A percentile compares a stretch with the other conserved stretches of the same genome.
Evolutionary conservation across 2,888 invertebrate genomes (phyloP).

Genomic region (Metopia argyrocephala): DNA sequence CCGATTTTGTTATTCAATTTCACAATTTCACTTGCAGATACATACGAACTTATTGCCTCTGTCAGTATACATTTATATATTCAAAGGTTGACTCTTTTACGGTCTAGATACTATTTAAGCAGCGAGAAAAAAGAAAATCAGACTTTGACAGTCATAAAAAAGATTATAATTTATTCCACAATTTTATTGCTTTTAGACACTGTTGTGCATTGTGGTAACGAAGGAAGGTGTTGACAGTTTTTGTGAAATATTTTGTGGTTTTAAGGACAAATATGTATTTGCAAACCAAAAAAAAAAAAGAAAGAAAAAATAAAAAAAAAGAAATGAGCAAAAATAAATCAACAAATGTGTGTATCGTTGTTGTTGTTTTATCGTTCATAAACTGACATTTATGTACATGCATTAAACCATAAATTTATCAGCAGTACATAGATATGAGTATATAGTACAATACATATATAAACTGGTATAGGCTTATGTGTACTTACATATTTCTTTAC

Average conservation of each 20-base stretch:
- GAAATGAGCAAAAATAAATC: no score
- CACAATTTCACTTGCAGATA: neutral
- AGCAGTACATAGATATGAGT: no score
- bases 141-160: slow-evolving; percentile 16
- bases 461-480: no score
- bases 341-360: no score
- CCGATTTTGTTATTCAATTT: no score
- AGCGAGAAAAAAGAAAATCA: neutral
- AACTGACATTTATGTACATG: no score
- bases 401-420: neutral
- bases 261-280: slow-evolving; percentile 13
- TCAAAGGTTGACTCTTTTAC: no score
- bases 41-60: neutral
- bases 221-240: slow-evolving; percentile 31
- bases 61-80: neutral
- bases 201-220: neutral
- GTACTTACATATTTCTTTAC: no score
- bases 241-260: slow-evolving; percentile 30
- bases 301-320: no score
- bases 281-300: neutral
- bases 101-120: neutral
- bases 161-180: slow-evolving; percentile 27
- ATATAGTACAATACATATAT: no score
- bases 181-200: slow-evolving; percentile 18
- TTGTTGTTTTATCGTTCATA: no score